phyloP scores from a whole-genome alignment of 1,140 invertebrate genomes.

The Cataglyphis hispanica region DNA sequence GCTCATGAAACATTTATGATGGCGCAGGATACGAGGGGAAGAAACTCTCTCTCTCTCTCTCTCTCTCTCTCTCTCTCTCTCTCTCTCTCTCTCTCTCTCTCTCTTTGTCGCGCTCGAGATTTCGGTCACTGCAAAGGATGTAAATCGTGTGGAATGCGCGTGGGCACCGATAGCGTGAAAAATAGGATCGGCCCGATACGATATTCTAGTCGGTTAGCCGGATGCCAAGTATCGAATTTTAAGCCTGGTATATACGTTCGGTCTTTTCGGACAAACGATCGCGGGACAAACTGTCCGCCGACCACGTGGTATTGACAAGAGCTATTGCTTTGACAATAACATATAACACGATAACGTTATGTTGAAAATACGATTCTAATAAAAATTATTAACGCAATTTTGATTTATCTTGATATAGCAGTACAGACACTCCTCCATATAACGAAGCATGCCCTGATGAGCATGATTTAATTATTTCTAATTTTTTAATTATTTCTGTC shows the following conservation, averaged over 20 bases:
- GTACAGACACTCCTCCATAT: not conserved
- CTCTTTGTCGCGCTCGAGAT: not conserved
- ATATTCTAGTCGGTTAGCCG: slow-evolving; percentile 24
- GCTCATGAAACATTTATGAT: slow-evolving; percentile 61
- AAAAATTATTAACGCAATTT: slow-evolving; percentile 45
- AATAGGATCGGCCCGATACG: slow-evolving; percentile 44
- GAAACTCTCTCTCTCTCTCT: not conserved
- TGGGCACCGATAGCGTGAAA: slow-evolving; percentile 35
- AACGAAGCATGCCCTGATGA: slow-evolving; percentile 38
- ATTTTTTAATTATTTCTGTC: slow-evolving; percentile 34
- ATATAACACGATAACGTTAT: not conserved
- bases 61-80: no score
- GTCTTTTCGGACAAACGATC: slow-evolving; percentile 38
- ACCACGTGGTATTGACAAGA: slow-evolving; percentile 42
- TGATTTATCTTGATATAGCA: not conserved
- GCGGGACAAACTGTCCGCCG: slow-evolving; percentile 36
- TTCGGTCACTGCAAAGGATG: slow-evolving; percentile 12
- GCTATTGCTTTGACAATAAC: not conserved
- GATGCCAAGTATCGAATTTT: slow-evolving; percentile 53
- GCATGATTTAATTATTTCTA: slow-evolving; percentile 28
- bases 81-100: not conserved
- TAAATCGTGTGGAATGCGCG: slow-evolving; percentile 19
- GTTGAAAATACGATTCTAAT: not conserved
- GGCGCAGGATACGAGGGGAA: slow-evolving; percentile 6
- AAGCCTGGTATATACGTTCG: slow-evolving; percentile 4